These are phyloP conservation scores for Syrrhaptes paradoxus DNA, from an alignment of 2,113 vertebrate species.

Conservation along the genomic window DNA sequence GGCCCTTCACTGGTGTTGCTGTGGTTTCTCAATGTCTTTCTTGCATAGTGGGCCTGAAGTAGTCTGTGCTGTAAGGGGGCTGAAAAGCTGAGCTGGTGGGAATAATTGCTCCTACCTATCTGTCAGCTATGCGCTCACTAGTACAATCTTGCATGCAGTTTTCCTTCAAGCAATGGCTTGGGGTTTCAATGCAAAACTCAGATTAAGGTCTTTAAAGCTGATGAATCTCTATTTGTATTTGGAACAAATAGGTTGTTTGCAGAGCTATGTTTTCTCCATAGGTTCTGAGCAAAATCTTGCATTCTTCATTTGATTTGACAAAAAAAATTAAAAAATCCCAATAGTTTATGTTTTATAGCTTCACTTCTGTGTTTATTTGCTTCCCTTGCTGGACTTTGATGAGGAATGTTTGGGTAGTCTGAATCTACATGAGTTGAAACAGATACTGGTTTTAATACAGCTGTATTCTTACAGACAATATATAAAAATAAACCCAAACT, in stretches of 20 bases:
- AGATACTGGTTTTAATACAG: neutral
- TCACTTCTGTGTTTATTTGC: neutral
- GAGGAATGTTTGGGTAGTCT: neutral
- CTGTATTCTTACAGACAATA: neutral
- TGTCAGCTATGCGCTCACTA: neutral
- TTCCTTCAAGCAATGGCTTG: neutral
- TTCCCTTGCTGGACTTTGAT: neutral
- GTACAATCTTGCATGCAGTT: neutral
- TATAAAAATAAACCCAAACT: neutral
- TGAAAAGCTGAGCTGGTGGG: neutral
- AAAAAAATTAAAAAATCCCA: neutral
- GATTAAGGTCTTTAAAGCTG: neutral
- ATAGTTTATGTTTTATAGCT: neutral
- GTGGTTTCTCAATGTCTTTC: neutral
- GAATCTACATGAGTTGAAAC: neutral
- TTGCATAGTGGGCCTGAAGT: neutral
- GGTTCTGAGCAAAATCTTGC: neutral
- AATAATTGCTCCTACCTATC: rapidly evolving
- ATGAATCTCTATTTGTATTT: neutral
- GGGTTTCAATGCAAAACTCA: neutral
- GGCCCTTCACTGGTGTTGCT: rapidly evolving
- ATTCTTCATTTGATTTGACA: neutral
- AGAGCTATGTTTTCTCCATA: neutral
- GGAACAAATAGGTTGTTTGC: neutral
- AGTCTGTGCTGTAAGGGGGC: too few relatives aligned